phyloP scores from a whole-genome alignment of 2,113 vertebrate species.

The Craseonycteris thonglongyai region DNA sequence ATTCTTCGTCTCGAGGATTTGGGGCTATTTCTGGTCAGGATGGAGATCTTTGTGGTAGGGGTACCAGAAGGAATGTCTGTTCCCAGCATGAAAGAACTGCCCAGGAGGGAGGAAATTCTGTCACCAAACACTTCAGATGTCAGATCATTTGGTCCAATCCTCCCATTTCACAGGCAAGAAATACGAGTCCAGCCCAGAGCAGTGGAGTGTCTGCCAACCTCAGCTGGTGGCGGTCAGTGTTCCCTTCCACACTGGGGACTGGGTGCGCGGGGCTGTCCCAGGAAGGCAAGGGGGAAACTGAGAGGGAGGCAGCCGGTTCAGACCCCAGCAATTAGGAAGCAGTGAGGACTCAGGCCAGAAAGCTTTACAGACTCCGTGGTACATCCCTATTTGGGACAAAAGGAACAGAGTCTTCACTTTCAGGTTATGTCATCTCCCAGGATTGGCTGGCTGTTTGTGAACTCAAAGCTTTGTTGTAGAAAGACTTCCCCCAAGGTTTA shows the following conservation, averaged over 20 bases:
- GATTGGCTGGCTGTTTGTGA: neutral
- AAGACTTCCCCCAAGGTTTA: neutral
- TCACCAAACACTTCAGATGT: neutral
- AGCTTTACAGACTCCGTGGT: too few species aligned
- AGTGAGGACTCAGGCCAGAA: too few species aligned
- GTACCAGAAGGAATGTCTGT: neutral
- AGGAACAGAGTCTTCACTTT: neutral
- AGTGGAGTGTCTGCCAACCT: neutral
- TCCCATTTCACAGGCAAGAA: neutral
- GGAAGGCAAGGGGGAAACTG: neutral
- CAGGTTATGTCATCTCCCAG: rapidly evolving
- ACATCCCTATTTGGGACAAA: neutral
- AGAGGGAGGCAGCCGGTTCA: neutral
- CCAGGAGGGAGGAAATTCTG: neutral
- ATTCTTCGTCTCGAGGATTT: neutral
- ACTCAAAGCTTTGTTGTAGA: neutral
- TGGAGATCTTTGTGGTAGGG: neutral
- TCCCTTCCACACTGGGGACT: rapidly evolving
- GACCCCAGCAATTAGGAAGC: neutral
- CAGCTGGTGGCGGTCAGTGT: neutral
- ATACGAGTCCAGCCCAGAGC: neutral
- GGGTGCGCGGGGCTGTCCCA: neutral
- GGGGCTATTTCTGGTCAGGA: neutral
- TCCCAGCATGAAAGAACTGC: neutral
- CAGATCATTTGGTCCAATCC: neutral